Base-by-base conservation (phyloP, 1,140 invertebrate genomes). In the Cheumatopsyche charites region DNA sequence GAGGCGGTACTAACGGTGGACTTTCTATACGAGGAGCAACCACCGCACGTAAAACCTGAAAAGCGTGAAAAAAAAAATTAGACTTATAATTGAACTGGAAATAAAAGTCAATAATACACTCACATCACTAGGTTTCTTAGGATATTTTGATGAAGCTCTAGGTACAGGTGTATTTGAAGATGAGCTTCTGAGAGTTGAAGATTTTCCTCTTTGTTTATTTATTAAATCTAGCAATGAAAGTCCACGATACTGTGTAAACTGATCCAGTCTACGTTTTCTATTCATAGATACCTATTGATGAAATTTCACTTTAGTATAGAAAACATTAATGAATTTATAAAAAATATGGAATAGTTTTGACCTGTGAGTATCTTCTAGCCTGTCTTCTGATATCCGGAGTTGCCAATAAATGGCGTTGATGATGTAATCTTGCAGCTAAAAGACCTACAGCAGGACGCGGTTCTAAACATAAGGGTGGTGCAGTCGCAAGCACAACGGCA, bases 191-290 rank as follows among this genome's bases (percentile, higher is more conserved):
- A 81, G 79, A 11, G 80, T 80, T 19, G 82, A 79, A 9, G 82
- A 80, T 12, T 81, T 80, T 62, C 80, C 82, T 69, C 83, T 78
- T 68, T 84, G 83, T 45, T 82, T 78, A 73, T 82, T 82, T 72
- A 85, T 84, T 72, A 84, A 75, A 71, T 85, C 83, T 69, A 85
- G 73, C 62, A 95, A 84, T 77, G 91, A 89, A 74, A 94, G 80
- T 62, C 91, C 91, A 67, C 90, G 90, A 36, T 90, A 88, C 78
- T 92, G 90, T n/a, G 92, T 89, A 70, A 91, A 87, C 78, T 94
- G 90, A 77, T 94, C 92, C 77, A 95, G 86, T 87, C 94, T 94
- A 80, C 93, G 87, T 82, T 95, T 95, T 13, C 93, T 87, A 85
- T 95, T 95, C 52, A 92, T 87, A 12, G 91, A 88, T 49, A 91